These are phyloP conservation scores for Emmelina monodactyla DNA, from an alignment of 2,888 invertebrate species.

Conservation along the genomic window DNA sequence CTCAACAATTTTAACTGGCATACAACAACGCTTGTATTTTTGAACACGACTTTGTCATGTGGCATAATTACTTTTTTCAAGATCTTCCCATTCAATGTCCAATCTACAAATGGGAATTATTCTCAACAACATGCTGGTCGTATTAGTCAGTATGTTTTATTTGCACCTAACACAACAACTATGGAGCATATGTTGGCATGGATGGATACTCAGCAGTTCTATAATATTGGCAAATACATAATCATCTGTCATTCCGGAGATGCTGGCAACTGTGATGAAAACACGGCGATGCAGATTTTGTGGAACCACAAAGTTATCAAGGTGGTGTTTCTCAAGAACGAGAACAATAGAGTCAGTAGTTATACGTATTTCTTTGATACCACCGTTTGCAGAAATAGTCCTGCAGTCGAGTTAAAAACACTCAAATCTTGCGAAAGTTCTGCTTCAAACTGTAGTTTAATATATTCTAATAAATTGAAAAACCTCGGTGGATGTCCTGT, in stretches of 20 bases:
- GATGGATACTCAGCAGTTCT: conserved; percentile 26
- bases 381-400: conserved; percentile 25
- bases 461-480: conserved; percentile 15
- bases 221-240: conserved; percentile 40
- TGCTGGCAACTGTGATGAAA: conserved; percentile 30
- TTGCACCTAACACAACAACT: conserved; percentile 24
- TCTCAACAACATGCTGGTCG: background rate
- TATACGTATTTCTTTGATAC: conserved; percentile 30
- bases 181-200: conserved; percentile 25
- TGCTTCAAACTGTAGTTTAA: background rate
- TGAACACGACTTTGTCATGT: conserved; percentile 28
- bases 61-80: conserved; percentile 31
- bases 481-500: conserved; percentile 22
- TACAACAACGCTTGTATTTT: conserved; percentile 33
- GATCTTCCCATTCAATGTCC: conserved; percentile 27
- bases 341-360: no score
- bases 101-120: no score
- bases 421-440: background rate
- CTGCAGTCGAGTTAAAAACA: conserved; percentile 24
- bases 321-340: conserved; percentile 33
- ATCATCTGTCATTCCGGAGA: conserved; percentile 31
- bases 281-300: conserved; percentile 24
- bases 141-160: conserved; percentile 33
- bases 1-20: conserved; percentile 35
- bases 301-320: conserved; percentile 39